Evolutionary conservation across 2,888 invertebrate species (phyloP).

Genomic region (Orthosia incerta): DNA sequence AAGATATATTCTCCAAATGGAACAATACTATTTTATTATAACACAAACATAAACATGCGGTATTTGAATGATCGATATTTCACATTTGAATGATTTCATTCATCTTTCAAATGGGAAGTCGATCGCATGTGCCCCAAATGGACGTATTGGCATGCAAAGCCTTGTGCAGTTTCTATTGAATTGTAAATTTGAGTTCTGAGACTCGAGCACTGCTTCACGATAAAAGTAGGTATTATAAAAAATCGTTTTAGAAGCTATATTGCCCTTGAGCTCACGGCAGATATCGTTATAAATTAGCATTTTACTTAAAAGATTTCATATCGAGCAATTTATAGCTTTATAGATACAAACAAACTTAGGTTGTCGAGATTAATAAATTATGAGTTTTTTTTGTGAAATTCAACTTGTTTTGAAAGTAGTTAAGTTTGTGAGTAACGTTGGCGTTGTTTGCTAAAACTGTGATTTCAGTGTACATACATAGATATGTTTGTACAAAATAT

Average conservation of each 20-base stretch:
- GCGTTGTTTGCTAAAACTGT: slow-evolving; percentile 1
- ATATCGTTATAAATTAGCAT: slow-evolving; percentile 56
- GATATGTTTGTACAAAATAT: slow-evolving; percentile 32
- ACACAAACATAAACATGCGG: slow-evolving; percentile 69
- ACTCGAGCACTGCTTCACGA: slow-evolving; percentile 80
- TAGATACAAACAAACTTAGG: slow-evolving; percentile 47
- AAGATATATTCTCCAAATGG: slow-evolving; percentile 22
- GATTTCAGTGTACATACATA: neutral
- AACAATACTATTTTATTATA: slow-evolving; percentile 49
- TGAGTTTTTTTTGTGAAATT: slow-evolving; percentile 13
- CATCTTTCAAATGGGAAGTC: slow-evolving; percentile 87
- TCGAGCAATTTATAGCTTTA: slow-evolving; percentile 56
- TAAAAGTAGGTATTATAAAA: slow-evolving; percentile 76
- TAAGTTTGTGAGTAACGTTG: neutral
- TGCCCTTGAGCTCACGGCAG: slow-evolving; percentile 48
- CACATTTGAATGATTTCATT: slow-evolving; percentile 87
- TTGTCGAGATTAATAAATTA: slow-evolving; percentile 29
- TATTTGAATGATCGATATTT: slow-evolving; percentile 77
- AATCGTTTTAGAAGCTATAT: slow-evolving; percentile 66
- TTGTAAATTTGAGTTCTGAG: slow-evolving; percentile 88
- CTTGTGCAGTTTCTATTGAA: slow-evolving; percentile 89
- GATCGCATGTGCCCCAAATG: slow-evolving; percentile 88
- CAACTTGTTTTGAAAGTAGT: neutral
- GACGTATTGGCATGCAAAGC: slow-evolving; percentile 90
- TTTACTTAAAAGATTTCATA: slow-evolving; percentile 51